phyloP scores from a whole-genome alignment of 2,113 vertebrate species.

The Elephantulus edwardii region DNA sequence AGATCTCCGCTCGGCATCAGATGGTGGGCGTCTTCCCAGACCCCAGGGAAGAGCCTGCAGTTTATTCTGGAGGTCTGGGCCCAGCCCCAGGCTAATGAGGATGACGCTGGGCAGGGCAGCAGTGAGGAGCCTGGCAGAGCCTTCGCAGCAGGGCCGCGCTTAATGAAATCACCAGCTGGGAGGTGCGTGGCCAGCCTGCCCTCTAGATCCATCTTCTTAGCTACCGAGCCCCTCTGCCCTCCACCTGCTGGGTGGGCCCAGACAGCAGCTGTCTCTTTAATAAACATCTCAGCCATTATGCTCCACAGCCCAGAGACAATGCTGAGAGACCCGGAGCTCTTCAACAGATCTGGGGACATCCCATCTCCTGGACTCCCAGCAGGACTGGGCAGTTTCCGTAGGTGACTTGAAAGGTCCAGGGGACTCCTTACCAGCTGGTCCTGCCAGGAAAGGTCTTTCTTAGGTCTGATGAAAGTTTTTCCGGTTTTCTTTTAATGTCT shows the following conservation, averaged over 20 bases:
- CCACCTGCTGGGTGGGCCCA: conserved; percentile 48
- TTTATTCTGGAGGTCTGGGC: conserved; percentile 37
- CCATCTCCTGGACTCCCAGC: background rate
- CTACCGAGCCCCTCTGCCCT: background rate
- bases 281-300: conserved; percentile 26
- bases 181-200: conserved; percentile 56
- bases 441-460: background rate
- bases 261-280: conserved; percentile 70
- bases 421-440: background rate
- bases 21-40: conserved; percentile 33
- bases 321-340: background rate
- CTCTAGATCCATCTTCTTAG: conserved; percentile 44
- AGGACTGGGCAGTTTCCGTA: background rate
- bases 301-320: background rate
- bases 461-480: background rate
- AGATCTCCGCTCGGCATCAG: background rate
- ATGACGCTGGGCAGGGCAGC: background rate
- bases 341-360: background rate
- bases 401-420: background rate
- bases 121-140: background rate
- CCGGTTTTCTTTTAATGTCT: background rate
- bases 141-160: background rate
- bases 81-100: conserved; percentile 20
- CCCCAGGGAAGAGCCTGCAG: background rate
- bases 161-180: conserved; percentile 68